phyloP scores from a whole-genome alignment of 2,888 invertebrate genomes.

The Drosophila histrio region DNA sequence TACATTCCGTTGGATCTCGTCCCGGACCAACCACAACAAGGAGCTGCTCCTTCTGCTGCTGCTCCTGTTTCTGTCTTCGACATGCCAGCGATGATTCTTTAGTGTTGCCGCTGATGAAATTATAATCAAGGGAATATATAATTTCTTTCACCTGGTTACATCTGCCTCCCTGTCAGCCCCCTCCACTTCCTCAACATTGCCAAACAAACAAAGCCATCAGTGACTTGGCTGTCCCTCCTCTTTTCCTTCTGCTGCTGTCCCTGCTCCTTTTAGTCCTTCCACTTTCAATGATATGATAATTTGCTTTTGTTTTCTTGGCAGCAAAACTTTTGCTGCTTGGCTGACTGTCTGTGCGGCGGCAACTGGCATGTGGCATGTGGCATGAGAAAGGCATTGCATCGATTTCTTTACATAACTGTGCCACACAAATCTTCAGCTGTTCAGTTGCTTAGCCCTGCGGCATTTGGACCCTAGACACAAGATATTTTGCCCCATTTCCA shows the following conservation, averaged over 20 bases:
- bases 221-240: slow-evolving; percentile 13
- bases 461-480: slow-evolving; percentile 49
- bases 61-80: slow-evolving; percentile 60
- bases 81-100: slow-evolving; percentile 70
- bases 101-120: slow-evolving; percentile 82
- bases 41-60: slow-evolving; percentile 10
- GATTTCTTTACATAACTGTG: slow-evolving; percentile 55
- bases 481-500: slow-evolving; percentile 32
- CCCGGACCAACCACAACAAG: slow-evolving; percentile 61
- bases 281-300: slow-evolving; percentile 74
- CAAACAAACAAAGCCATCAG: slow-evolving; percentile 62
- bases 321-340: slow-evolving; percentile 60
- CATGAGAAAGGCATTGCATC: slow-evolving; percentile 33
- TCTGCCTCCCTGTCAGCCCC: slow-evolving; percentile 21
- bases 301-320: slow-evolving; percentile 74
- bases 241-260: neutral
- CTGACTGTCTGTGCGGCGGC: slow-evolving; percentile 11
- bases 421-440: slow-evolving; percentile 44
- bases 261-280: slow-evolving; percentile 31
- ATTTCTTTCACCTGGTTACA: slow-evolving; percentile 82
- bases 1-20: slow-evolving; percentile 19
- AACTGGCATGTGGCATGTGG: slow-evolving; percentile 21
- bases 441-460: slow-evolving; percentile 48
- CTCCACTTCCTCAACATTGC: neutral
- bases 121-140: slow-evolving; percentile 83